A percentile compares a stretch with the other conserved stretches of the same genome.
Evolutionary conservation across 2,888 invertebrate species (phyloP).

Genomic region (Argyresthia albistria): DNA sequence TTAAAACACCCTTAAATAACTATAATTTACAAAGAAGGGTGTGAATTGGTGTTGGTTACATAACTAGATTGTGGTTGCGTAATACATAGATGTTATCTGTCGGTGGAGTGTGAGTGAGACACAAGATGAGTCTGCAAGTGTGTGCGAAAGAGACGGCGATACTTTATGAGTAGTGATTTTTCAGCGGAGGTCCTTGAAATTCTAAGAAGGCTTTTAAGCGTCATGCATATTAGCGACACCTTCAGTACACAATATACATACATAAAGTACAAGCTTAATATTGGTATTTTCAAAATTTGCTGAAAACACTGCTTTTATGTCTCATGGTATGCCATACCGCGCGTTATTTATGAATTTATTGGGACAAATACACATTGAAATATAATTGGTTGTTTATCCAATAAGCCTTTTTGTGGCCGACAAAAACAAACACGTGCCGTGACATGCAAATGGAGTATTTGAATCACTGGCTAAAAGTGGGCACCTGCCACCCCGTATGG

Average conservation of each 20-base stretch:
- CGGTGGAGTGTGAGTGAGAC: slow-evolving; percentile 19
- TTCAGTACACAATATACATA: background rate
- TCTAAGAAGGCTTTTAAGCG: background rate
- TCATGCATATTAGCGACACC: background rate
- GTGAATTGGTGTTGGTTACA: slow-evolving; percentile 15
- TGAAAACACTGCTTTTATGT: background rate
- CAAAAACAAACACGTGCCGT: no score
- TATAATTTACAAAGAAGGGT: background rate
- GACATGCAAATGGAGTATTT: no score
- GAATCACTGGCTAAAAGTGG: no score
- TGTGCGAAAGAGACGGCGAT: slow-evolving; percentile 18
- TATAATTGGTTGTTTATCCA: no score
- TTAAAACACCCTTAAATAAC: background rate
- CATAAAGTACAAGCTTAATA: background rate
- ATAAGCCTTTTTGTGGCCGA: no score
- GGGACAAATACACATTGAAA: no score
- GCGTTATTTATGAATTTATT: background rate
- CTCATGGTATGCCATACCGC: background rate
- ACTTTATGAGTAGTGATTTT: slow-evolving; percentile 21
- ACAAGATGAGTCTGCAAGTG: slow-evolving; percentile 15
- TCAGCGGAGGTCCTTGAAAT: slow-evolving; percentile 20
- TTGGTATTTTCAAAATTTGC: background rate
- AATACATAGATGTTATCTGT: slow-evolving; percentile 10
- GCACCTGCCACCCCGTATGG: no score
- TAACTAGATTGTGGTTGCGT: slow-evolving; percentile 16